Conservation (phyloP, 2,888 invertebrate species). For the Eupithecia subfuscata region DNA sequence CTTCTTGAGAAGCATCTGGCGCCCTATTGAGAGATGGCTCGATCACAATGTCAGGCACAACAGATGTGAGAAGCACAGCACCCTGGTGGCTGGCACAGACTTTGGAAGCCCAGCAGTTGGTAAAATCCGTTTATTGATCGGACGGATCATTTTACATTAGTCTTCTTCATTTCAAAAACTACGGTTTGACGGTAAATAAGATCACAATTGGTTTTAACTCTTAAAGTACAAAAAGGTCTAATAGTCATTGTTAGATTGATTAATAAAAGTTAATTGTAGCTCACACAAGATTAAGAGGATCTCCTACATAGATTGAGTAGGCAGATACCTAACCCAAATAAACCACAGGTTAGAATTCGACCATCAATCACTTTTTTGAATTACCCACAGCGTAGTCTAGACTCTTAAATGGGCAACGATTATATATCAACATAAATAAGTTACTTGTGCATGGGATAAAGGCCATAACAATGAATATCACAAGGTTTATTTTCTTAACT, state of each 20-base stretch:
- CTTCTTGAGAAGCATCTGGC: not conserved
- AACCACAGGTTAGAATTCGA: slow-evolving; percentile 2
- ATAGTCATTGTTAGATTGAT: not conserved
- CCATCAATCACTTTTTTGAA: slow-evolving; percentile 25
- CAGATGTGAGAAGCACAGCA: not conserved
- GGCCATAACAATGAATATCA: not conserved
- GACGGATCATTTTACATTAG: no score
- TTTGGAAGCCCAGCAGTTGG: no score
- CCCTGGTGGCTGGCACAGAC: not conserved
- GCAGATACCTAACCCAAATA: slow-evolving; percentile 4
- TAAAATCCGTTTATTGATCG: no score
- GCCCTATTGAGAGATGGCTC: not conserved
- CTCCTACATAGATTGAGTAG: not conserved
- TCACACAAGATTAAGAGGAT: not conserved
- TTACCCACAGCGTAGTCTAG: slow-evolving; percentile 33
- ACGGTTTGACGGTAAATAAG: not conserved
- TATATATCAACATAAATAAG: slow-evolving; percentile 1
- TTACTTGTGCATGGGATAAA: not conserved
- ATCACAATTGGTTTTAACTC: not conserved
- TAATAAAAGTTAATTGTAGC: not conserved
- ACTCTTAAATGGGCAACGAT: slow-evolving; percentile 34
- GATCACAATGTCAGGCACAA: not conserved
- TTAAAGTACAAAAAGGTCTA: not conserved
- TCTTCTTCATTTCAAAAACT: not conserved
- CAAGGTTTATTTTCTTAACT: no score